Evolutionary conservation across 2,113 vertebrate genomes (phyloP), one percentile per base, ranked within the genome.

Genomic region (Megaceryle torquata): DNA sequence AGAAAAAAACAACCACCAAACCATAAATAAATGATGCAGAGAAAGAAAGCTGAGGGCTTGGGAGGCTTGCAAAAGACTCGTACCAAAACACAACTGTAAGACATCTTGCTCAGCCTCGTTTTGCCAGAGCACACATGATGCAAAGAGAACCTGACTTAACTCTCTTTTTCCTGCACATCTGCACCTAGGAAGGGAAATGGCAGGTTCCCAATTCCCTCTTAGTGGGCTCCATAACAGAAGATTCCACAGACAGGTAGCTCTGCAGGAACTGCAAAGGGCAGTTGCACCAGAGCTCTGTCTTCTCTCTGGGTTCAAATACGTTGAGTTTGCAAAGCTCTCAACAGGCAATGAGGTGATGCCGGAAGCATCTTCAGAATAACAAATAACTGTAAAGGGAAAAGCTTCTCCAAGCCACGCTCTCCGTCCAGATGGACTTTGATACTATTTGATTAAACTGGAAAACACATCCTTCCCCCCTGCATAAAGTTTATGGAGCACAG

Each of bases 401-500:
- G 33, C 68, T 89, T 20, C 92, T 72, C 79, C 48, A 72, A 78
- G 88, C 91, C 83, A 68, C 39, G 67, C 71, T 89, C 81, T 68
- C 61, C 24, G 63, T 14, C n/a, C 53, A 56, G 77, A 91, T 61
- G 81, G 4, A 64, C 84, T 92, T 68, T 81, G 94, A 93, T 84
- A 10, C 24, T 20, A 17, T 51, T 75, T 92, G 86, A 95, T 94
- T 92, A 82, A 86, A 75, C 59, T 68, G 69, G 83, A 84, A 90
- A 93, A 83, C 46, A 37, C 4, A 25, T 21, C 1, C 0, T 33
- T 24, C 59, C 59, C 13, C 12, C 53, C 72, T 83, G 75, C 14
- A 35, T 93, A 82, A 89, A 92, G 56, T 82, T 92, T 82, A 76
- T 59, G 48, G 82, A 80, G 48, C 44, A 64, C 56, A 85, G 90